A percentile compares a stretch with the other conserved stretches of the same genome.
phyloP scores from a whole-genome alignment of 2,888 invertebrate species.

The Platycheirus rosarum region DNA sequence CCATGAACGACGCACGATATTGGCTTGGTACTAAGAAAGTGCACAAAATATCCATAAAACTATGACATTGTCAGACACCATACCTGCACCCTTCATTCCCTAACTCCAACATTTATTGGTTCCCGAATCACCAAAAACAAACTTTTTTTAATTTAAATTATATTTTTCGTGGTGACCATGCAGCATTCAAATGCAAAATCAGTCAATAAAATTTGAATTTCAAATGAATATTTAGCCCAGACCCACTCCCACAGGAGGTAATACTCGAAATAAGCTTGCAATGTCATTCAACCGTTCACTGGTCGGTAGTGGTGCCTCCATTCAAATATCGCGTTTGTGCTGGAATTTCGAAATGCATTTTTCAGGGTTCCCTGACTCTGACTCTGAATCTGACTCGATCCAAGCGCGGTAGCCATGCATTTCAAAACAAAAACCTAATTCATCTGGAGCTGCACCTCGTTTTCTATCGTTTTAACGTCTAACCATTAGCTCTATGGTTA shows the following conservation, averaged over 20 bases:
- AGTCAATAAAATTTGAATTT: slow-evolving; percentile 55
- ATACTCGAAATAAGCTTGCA: slow-evolving; percentile 21
- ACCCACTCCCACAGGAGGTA: slow-evolving; percentile 3
- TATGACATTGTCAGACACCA: neutral
- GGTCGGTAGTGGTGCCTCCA: slow-evolving; percentile 18
- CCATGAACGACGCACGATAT: slow-evolving; percentile 52
- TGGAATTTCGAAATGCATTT: slow-evolving; percentile 38
- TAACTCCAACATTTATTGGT: slow-evolving; percentile 9
- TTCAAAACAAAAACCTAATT: slow-evolving; percentile 24
- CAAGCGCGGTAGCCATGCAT: slow-evolving; percentile 2
- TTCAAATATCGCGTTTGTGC: slow-evolving; percentile 45
- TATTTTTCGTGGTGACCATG: slow-evolving; percentile 43
- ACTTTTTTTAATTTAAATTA: slow-evolving; percentile 17
- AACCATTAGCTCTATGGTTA: slow-evolving; percentile 41
- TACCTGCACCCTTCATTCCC: neutral
- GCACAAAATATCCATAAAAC: slow-evolving; percentile 21
- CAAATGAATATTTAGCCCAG: slow-evolving; percentile 8
- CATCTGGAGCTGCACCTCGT: slow-evolving; percentile 14
- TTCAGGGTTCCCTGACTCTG: neutral
- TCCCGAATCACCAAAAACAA: neutral
- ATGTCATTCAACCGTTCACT: slow-evolving; percentile 31
- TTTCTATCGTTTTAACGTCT: neutral
- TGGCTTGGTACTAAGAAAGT: slow-evolving; percentile 28
- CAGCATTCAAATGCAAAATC: slow-evolving; percentile 42
- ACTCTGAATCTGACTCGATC: too few species aligned